Evolutionary conservation across 1,140 invertebrate species (phyloP).

Genomic region (Rhyzopertha dominica): DNA sequence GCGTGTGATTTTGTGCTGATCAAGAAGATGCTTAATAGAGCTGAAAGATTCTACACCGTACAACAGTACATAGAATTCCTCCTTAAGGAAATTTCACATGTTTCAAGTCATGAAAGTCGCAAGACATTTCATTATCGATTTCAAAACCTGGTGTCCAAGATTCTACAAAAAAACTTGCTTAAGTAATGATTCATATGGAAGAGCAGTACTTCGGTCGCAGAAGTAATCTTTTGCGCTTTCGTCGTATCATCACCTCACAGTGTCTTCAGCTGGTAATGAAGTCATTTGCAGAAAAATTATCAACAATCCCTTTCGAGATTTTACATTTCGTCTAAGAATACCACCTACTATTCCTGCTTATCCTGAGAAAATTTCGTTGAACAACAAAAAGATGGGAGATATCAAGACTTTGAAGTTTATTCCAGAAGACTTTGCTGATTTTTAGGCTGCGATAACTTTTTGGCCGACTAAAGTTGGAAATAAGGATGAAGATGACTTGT

Average conservation of each 20-base stretch:
- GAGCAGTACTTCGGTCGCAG: neutral
- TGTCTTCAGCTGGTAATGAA: neutral
- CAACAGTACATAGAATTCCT: constrained; percentile 1
- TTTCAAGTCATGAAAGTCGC: neutral
- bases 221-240: constrained; percentile 5
- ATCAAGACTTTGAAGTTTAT: too few relatives aligned
- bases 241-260: neutral
- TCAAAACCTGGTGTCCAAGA: neutral
- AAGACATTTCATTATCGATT: neutral
- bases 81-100: neutral
- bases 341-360: too few relatives aligned
- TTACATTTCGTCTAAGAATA: too few relatives aligned
- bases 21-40: constrained; percentile 1
- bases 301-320: too few relatives aligned
- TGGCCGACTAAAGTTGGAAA: too few relatives aligned
- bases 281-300: too few relatives aligned
- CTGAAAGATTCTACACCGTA: neutral
- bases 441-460: too few relatives aligned
- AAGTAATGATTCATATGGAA: neutral
- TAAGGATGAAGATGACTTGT: too few relatives aligned
- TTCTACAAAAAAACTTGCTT: constrained; percentile 5
- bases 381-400: too few relatives aligned
- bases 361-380: too few relatives aligned
- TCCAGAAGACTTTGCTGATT: too few relatives aligned
- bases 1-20: neutral